Percentiles rank a stretch among this genome's conserved stretches.
Conservation (phyloP, 1,140 invertebrate species). For the Theocolax elegans region DNA sequence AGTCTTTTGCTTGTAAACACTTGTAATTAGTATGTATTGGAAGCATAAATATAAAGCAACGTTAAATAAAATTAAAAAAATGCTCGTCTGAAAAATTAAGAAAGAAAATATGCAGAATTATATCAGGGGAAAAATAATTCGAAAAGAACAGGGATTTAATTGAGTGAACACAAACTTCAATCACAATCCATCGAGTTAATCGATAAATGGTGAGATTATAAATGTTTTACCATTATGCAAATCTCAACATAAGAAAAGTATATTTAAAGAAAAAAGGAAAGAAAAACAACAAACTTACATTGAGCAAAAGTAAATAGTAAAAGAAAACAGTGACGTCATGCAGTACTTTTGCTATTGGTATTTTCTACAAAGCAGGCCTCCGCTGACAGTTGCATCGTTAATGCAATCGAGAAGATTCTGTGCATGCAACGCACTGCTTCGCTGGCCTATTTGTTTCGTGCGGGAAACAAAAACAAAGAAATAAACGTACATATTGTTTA, state of each 20-base stretch:
- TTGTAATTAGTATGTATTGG: too few relatives aligned
- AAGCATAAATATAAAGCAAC: too few relatives aligned
- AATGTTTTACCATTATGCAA: too few relatives aligned
- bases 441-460: slow-evolving; percentile 57
- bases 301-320: slow-evolving; percentile 33
- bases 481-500: slow-evolving; percentile 36
- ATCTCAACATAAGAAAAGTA: neutral
- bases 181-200: too few relatives aligned
- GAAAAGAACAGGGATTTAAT: too few relatives aligned
- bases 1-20: too few relatives aligned
- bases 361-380: slow-evolving; percentile 46
- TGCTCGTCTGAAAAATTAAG: too few relatives aligned
- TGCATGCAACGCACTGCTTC: slow-evolving; percentile 66
- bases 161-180: too few relatives aligned
- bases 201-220: too few relatives aligned
- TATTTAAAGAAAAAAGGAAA: slow-evolving; percentile 1
- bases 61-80: too few relatives aligned
- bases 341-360: slow-evolving; percentile 43
- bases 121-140: too few relatives aligned
- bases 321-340: slow-evolving; percentile 49
- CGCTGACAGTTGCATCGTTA: slow-evolving; percentile 52
- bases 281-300: slow-evolving; percentile 36
- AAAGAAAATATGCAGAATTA: too few relatives aligned
- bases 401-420: slow-evolving; percentile 65
- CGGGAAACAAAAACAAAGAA: slow-evolving; percentile 3